Base-by-base conservation (phyloP, 2,797 vertebrate genomes). In the Oryzias sinensis region DNA sequence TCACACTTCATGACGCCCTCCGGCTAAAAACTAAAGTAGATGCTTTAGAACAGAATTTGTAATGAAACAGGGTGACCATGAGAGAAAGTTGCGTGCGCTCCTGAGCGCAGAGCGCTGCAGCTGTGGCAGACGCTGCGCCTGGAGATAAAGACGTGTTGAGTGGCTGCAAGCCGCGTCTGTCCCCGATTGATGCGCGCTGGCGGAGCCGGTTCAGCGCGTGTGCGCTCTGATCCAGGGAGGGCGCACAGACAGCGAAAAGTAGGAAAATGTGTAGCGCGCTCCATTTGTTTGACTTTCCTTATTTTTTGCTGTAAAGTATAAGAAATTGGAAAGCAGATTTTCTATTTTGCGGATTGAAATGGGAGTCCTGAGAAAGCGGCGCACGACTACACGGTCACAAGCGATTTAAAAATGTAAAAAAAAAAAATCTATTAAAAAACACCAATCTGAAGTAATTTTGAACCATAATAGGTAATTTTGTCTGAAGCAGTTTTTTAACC, bases 91-190 rank as follows among this genome's bases (percentile, higher is more conserved):
- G 41, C 43, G 53, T 48, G 72, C 65, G 70, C 62, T 62, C 44
- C n/a, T 59, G 50, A 65, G 70, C 80, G 68, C 56, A 29, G 79
- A 81, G 82, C 77, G 81, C 80, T 2, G 60, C 79, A 79, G 88
- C 87, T 88, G 86, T 74, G 80, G 76, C 68, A 58, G 68, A 29
- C 56, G 14, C 65, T 62, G 80, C 64, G 75, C 76, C 77, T 54
- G 70, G 62, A 81, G 75, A 70, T 61, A 68, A 61, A 72, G 76
- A 76, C 51, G 71, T 61, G 77, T 68, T 61, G 77, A 72, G 77
- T 70, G 71, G 72, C 74, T 55, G 50, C 49, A 50, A 56, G 20
- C 62, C 49, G 71, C 65, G 64, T 65, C 55, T 29, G 58, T 62
- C 56, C 17, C 17, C 48, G 51, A 78, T 9, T 70, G 72, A 81